Conservation (phyloP, 2,888 invertebrate genomes). For the Tipula confusa region DNA sequence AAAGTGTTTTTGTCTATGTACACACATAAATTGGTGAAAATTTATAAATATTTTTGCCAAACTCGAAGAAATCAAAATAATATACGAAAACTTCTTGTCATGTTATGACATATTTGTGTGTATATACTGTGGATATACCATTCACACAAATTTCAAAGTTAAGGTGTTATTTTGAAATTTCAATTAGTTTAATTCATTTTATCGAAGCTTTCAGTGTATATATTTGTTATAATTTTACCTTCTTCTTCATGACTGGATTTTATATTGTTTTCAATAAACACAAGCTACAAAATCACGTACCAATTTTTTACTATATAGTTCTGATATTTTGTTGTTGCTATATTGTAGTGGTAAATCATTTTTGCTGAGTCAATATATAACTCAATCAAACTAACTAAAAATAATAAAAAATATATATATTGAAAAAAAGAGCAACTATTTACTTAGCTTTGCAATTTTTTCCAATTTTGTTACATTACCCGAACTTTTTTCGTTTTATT, state of each 20-base stretch:
- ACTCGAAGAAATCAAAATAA: background rate
- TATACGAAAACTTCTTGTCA: background rate
- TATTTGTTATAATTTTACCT: background rate
- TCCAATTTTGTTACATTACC: background rate
- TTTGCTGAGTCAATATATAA: constrained; percentile 20
- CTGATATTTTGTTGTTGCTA: background rate
- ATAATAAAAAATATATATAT: too few relatives aligned
- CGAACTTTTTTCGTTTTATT: background rate
- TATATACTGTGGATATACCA: too few relatives aligned
- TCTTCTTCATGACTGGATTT: background rate
- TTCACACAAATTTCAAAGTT: background rate
- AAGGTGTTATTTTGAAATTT: constrained; percentile 20
- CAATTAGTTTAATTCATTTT: background rate
- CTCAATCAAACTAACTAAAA: background rate
- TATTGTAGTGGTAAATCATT: background rate
- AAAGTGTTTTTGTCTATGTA: background rate
- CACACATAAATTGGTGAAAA: too few relatives aligned
- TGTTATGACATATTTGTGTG: background rate
- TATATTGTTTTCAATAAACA: background rate
- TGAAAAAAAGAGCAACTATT: background rate
- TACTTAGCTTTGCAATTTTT: constrained; percentile 20
- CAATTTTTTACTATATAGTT: background rate
- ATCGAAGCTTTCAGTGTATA: background rate
- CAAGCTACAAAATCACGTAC: background rate
- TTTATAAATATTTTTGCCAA: background rate